Conservation (phyloP, 35 echinoderm and acorn worm species). For the Heliocidaris tuberculata region DNA sequence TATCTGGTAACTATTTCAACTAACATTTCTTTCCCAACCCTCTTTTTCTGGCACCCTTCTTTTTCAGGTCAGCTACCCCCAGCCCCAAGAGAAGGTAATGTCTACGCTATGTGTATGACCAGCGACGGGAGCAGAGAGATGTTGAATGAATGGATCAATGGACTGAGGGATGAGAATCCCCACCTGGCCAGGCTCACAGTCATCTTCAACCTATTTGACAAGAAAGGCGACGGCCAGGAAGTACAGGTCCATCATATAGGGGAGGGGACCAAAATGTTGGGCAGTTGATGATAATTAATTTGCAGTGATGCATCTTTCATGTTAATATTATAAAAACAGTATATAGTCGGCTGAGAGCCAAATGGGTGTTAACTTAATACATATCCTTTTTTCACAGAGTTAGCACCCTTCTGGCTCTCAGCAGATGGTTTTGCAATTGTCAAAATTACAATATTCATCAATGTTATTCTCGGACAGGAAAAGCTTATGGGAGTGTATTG, state of each 20-base stretch:
- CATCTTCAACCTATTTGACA: conserved; percentile 89
- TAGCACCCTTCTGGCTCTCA: too few species aligned
- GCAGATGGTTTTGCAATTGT: background rate
- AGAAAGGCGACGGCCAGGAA: conserved; percentile 37
- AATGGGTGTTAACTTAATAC: too few species aligned
- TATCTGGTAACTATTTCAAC: too few species aligned
- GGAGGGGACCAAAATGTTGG: conserved; percentile 30
- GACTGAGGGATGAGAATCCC: conserved; percentile 85
- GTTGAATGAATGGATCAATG: conserved; percentile 71
- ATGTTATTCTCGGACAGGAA: background rate
- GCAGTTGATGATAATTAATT: conserved; percentile 21
- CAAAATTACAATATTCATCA: background rate
- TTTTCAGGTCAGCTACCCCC: conserved; percentile 13
- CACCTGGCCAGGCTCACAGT: conserved; percentile 80
- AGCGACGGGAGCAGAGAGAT: conserved; percentile 57
- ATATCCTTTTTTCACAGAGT: too few species aligned
- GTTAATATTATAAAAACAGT: too few species aligned
- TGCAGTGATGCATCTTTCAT: background rate
- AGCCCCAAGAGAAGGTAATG: conserved; percentile 65
- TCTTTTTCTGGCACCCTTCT: conserved; percentile 1
- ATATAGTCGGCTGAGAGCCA: too few species aligned
- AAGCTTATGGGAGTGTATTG: background rate
- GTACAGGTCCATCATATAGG: conserved; percentile 18
- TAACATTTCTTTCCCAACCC: background rate
- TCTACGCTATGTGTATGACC: conserved; percentile 94